These are phyloP conservation scores for Zygogramma bicolorata DNA, from an alignment of 2,888 invertebrate genomes.

Conservation along the genomic window DNA sequence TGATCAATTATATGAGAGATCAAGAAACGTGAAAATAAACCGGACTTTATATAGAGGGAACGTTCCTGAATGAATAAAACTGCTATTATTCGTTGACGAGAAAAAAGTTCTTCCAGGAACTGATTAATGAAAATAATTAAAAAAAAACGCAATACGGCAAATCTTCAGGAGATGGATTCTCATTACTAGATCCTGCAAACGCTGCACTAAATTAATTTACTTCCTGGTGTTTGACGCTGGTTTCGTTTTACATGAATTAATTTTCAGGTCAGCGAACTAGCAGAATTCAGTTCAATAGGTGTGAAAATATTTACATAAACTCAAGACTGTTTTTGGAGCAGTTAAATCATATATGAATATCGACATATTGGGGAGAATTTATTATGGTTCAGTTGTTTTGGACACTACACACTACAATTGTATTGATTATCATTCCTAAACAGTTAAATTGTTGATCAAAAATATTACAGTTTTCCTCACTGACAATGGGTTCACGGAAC, in stretches of 20 bases:
- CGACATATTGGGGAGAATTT: background rate
- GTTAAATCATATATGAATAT: background rate
- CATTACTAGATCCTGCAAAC: background rate
- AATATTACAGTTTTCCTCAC: too few relatives aligned
- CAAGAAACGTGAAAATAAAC: too few relatives aligned
- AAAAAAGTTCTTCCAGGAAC: background rate
- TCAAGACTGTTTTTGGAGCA: background rate
- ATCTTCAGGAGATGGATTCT: background rate
- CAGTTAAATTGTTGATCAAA: too few relatives aligned
- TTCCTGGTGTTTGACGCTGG: background rate
- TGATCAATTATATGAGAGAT: too few relatives aligned
- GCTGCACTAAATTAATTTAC: background rate
- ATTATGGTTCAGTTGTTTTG: too few relatives aligned
- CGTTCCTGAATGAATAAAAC: too few relatives aligned
- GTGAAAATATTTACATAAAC: background rate
- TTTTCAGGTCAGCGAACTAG: background rate
- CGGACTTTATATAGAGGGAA: too few relatives aligned
- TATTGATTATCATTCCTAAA: too few relatives aligned
- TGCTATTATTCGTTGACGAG: too few relatives aligned
- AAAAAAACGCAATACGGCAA: background rate
- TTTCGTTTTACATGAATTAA: background rate
- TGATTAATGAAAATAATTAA: background rate
- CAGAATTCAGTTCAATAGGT: background rate
- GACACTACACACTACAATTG: too few relatives aligned
- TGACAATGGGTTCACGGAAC: too few relatives aligned